A percentile compares a stretch with the other conserved stretches of the same genome.
phyloP scores from a whole-genome alignment of 2,888 invertebrate species.

The Lysandra coridon region DNA sequence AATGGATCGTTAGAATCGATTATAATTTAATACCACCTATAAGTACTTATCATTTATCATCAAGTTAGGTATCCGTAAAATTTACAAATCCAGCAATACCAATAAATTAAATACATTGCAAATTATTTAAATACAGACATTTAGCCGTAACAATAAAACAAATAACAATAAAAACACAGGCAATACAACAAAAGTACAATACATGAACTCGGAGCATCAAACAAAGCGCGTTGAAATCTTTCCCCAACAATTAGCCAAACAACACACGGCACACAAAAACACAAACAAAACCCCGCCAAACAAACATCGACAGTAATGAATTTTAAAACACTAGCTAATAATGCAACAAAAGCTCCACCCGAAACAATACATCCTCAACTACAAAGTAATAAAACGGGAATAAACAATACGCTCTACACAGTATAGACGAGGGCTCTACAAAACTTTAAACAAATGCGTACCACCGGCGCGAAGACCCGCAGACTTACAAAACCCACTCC shows the following conservation, averaged over 20 bases:
- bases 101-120: not conserved
- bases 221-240: constrained; percentile 50
- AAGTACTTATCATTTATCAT: too few species aligned
- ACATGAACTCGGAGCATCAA: not conserved
- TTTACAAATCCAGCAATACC: not conserved
- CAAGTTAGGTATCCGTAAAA: not conserved
- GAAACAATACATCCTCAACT: constrained; percentile 54
- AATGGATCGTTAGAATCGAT: too few species aligned
- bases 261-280: constrained; percentile 33
- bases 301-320: constrained; percentile 32
- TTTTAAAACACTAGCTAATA: constrained; percentile 30
- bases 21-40: too few species aligned
- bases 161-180: not conserved
- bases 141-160: constrained; percentile 14
- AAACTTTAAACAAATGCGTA: constrained; percentile 52
- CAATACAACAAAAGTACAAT: constrained; percentile 17
- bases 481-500: constrained; percentile 44
- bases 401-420: constrained; percentile 44
- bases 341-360: constrained; percentile 26
- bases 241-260: constrained; percentile 41
- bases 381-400: constrained; percentile 48
- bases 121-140: not conserved
- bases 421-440: constrained; percentile 58
- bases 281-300: constrained; percentile 18
- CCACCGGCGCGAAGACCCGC: constrained; percentile 49